Evolutionary conservation across 2,113 vertebrate species (phyloP), one percentile per base, ranked within the genome.

Genomic region (Gnathonemus longibarbis): DNA sequence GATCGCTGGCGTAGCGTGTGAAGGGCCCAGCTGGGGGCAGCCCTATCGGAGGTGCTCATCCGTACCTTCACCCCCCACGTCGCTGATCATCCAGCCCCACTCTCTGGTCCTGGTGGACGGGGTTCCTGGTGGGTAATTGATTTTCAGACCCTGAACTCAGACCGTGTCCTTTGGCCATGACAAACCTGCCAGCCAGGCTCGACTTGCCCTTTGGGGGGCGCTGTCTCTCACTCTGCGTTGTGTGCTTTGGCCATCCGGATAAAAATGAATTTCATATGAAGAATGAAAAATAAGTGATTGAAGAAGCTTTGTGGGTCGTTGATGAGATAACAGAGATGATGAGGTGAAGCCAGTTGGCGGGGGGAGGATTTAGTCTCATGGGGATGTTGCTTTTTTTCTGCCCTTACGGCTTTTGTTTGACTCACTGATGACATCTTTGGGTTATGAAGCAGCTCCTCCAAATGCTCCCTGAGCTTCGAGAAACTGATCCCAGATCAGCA

Each of bases 101-200:
- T 56, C 86, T 53, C 15, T 74, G 9, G 45, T 53, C 70, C 94
- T 91, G 94, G 90, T 94, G 91, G 95, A 94, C 90, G 94, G 93
- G 92, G 91, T 93, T 88, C 91, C 74, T 89, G 91, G 93, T 94
- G 94, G 94, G 93, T 96, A 95, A 96, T 96, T 97, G 95, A 97
- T 90, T 94, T 94, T 95, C 91, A 94, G 31, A 80, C 74, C 35
- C 74, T 17, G 35, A 80, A 42, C 35, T 42, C 74, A 19, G 74
- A 21, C 74, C 2, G 15, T 7, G 91, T 95, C 84, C 42, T 93
- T 92, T 1, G 94, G 93, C 94, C 95, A 96, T 94, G 97, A 96
- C 97, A 94, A 95, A 96, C 94, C 94, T 93, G 13, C 70, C 31
- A 77, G 31, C 31, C 31, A 77, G 70, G 11, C 70, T 77, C 70